A percentile compares a stretch with the other conserved stretches of the same genome.
Evolutionary conservation across 1,140 invertebrate genomes (phyloP).

Genomic region (Brachionus manjavacas): DNA sequence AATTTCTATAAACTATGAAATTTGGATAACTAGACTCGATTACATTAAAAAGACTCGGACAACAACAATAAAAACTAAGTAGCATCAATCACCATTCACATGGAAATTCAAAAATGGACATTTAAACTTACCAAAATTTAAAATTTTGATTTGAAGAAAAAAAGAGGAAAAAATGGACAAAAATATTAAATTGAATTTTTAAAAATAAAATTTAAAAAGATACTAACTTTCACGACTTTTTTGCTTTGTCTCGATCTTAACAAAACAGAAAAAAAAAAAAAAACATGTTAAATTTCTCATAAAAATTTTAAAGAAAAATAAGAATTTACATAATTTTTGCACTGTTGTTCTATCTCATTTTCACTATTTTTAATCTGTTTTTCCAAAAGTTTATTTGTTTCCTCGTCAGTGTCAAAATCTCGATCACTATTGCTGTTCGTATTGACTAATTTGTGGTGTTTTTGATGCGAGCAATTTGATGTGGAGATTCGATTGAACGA

Average conservation of each 20-base stretch:
- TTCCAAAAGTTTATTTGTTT: constrained; percentile 55
- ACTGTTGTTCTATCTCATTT: constrained; percentile 47
- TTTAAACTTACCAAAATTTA: constrained; percentile 24
- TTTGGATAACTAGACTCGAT: not conserved
- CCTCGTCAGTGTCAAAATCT: constrained; percentile 58
- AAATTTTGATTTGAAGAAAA: not conserved
- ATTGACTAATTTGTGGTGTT: not conserved
- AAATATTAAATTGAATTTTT: constrained; percentile 19
- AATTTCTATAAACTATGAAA: too few relatives aligned
- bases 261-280: not conserved
- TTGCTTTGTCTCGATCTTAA: constrained; percentile 16
- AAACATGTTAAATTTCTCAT: not conserved
- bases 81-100: too few relatives aligned
- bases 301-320: not conserved
- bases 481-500: not conserved
- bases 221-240: constrained; percentile 34
- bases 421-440: not conserved
- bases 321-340: constrained; percentile 1
- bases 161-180: not conserved
- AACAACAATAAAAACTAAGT: not conserved
- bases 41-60: not conserved
- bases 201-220: not conserved
- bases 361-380: constrained; percentile 48
- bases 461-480: not conserved
- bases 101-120: too few relatives aligned